Evolutionary conservation across 2,797 vertebrate genomes (phyloP).

Genomic region (Artibeus jamaicensis): DNA sequence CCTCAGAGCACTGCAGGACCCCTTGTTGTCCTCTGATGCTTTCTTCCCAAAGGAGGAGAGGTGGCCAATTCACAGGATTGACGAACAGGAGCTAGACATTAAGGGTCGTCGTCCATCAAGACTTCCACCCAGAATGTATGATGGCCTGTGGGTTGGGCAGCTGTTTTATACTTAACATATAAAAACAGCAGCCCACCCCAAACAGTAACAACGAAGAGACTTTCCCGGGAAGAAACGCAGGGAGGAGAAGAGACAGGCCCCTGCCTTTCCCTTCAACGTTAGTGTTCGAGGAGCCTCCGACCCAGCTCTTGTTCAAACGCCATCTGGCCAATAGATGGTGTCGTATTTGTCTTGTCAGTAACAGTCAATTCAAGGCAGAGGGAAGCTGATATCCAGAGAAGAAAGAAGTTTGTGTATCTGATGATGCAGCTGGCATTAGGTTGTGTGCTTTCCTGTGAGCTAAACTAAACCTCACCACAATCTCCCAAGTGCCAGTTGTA

Average conservation of each 20-base stretch:
- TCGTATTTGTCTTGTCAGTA: background rate
- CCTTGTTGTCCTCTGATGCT: background rate
- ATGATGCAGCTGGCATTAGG: background rate
- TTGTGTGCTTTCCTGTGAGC: background rate
- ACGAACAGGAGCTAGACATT: background rate
- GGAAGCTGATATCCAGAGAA: background rate
- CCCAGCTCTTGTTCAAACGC: background rate
- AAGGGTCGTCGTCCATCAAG: background rate
- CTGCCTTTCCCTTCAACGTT: background rate
- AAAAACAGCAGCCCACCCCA: background rate
- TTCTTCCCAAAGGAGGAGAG: background rate
- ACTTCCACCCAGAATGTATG: background rate
- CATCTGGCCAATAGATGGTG: background rate
- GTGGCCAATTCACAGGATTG: background rate
- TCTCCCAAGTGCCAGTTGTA: background rate
- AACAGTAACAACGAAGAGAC: background rate
- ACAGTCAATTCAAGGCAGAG: background rate
- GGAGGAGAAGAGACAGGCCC: background rate
- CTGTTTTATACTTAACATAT: background rate
- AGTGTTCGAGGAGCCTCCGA: background rate
- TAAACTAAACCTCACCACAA: background rate
- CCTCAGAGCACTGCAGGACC: background rate
- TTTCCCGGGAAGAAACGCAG: background rate
- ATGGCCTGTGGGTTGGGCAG: background rate
- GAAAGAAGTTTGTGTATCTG: background rate